phyloP scores from a whole-genome alignment of 2,113 vertebrate genomes.

The Coreoperca whiteheadi region DNA sequence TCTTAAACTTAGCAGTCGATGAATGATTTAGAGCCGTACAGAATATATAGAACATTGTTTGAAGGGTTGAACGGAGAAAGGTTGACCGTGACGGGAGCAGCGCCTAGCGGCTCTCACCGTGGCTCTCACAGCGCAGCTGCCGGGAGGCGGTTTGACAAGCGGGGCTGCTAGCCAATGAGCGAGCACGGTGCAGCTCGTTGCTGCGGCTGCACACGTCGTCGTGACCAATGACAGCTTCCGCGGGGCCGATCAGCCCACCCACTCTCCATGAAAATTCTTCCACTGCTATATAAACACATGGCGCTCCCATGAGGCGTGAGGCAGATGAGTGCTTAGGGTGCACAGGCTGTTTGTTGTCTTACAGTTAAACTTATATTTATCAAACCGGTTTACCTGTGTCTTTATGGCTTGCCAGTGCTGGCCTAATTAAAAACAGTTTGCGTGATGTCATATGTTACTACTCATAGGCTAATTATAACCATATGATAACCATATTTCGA shows the following conservation, averaged over 20 bases:
- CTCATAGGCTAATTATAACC: neutral
- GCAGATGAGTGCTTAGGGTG: neutral
- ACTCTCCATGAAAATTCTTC: conserved; percentile 41
- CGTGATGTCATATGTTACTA: neutral
- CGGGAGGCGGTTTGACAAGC: conserved; percentile 44
- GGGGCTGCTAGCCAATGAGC: conserved; percentile 69
- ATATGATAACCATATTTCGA: neutral
- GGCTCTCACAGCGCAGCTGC: conserved; percentile 67
- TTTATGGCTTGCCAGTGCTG: too few relatives aligned
- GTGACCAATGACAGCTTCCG: conserved; percentile 63
- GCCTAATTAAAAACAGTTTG: neutral
- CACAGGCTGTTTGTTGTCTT: neutral
- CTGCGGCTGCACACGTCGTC: accelerated
- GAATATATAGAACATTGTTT: conserved; percentile 68
- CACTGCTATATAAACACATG: neutral
- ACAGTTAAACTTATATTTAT: neutral
- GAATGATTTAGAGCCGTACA: conserved; percentile 30
- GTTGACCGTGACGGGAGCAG: conserved; percentile 63
- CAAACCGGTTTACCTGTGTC: neutral
- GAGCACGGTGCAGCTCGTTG: neutral
- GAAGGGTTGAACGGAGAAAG: conserved; percentile 40
- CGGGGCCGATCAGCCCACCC: neutral
- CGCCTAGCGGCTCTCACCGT: conserved; percentile 68
- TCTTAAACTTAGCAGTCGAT: conserved; percentile 3
- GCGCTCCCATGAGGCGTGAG: conserved; percentile 17